Conservation (phyloP, 2,113 vertebrate species). For the Acrocephalus kingi region DNA sequence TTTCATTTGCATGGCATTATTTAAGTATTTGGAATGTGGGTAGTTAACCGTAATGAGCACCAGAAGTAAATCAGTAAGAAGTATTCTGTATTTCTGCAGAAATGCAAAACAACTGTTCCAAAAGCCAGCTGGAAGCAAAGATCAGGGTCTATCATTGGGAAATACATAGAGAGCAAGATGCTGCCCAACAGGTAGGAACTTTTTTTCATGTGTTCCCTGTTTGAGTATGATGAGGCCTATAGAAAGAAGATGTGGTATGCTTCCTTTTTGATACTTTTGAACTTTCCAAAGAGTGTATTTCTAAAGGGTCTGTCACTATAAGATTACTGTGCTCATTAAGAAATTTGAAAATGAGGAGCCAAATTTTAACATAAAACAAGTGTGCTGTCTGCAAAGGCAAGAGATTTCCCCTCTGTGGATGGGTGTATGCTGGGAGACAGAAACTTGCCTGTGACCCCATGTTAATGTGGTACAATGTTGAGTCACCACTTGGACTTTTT, state of each 20-base stretch:
- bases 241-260: neutral
- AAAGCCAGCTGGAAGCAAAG: conserved; percentile 72
- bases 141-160: conserved; percentile 73
- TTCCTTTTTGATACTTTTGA: neutral
- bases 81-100: conserved; percentile 75
- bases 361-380: neutral
- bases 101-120: conserved; percentile 68
- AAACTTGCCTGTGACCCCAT: neutral
- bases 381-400: neutral
- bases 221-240: neutral
- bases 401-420: neutral
- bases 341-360: neutral
- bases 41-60: neutral
- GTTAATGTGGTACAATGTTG: neutral
- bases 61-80: neutral
- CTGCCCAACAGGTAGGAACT: conserved; percentile 76
- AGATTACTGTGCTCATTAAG: neutral
- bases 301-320: neutral
- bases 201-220: neutral
- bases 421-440: neutral
- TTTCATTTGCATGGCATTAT: neutral
- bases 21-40: neutral
- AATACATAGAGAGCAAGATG: conserved; percentile 69
- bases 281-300: neutral
- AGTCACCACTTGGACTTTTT: neutral